Percentiles rank a stretch among this genome's conserved stretches.
Conservation (phyloP, 2,113 vertebrate species). For the Nothobranchius furzeri region DNA sequence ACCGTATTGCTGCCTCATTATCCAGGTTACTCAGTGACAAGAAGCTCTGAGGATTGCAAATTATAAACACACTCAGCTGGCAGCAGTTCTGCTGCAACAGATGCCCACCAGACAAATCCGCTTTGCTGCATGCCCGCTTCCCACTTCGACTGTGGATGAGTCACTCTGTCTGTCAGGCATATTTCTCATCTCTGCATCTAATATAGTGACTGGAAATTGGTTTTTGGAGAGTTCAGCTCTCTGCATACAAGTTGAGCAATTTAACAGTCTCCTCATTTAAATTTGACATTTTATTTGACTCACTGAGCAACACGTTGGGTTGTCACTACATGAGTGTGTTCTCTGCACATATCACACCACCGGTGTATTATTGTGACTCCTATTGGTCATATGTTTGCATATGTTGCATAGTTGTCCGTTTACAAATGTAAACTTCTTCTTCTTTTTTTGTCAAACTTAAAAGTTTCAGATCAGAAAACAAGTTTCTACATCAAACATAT, state of each 20-base stretch:
- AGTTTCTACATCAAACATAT: no score
- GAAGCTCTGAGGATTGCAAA: constrained; percentile 42
- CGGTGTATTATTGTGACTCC: not conserved
- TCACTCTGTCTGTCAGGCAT: constrained; percentile 38
- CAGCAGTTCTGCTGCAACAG: constrained; percentile 55
- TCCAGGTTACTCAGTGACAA: constrained; percentile 12
- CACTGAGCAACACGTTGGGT: not conserved
- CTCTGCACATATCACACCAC: not conserved
- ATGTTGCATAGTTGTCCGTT: no score
- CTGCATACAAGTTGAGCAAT: not conserved
- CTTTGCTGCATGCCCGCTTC: constrained; percentile 50
- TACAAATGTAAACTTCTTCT: no score
- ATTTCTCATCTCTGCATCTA: constrained; percentile 38
- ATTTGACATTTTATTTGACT: not conserved
- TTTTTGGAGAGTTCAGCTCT: constrained; percentile 28
- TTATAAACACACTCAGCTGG: constrained; percentile 62
- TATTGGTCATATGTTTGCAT: not conserved
- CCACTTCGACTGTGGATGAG: constrained; percentile 60
- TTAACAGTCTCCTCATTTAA: not conserved
- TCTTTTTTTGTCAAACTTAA: no score
- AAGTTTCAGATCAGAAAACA: no score
- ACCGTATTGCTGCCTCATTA: constrained; percentile 3
- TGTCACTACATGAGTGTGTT: not conserved
- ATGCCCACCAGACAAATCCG: constrained; percentile 63
- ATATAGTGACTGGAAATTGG: constrained; percentile 22